phyloP scores from a whole-genome alignment of 2,797 vertebrate species.

The Antrozous pallidus region DNA sequence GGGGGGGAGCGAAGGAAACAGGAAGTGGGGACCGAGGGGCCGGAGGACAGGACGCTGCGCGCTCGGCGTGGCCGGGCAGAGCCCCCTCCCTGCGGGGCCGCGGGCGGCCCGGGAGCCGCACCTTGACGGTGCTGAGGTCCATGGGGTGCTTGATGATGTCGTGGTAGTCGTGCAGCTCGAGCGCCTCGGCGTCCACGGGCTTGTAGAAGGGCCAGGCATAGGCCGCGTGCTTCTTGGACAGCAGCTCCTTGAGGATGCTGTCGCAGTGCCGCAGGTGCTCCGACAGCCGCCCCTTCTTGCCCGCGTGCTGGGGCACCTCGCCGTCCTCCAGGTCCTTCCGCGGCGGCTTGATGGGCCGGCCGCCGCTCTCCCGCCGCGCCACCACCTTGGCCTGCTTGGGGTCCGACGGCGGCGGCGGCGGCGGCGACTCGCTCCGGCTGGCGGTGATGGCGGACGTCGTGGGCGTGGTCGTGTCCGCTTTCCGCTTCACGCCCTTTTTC shows the following conservation, averaged over 20 bases:
- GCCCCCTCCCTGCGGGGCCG: not conserved
- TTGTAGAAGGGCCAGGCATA: slow-evolving; percentile 98
- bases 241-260: slow-evolving; percentile 94
- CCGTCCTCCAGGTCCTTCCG: slow-evolving; percentile 87
- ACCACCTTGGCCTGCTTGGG: slow-evolving; percentile 90
- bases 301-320: slow-evolving; percentile 82
- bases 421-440: slow-evolving; percentile 87
- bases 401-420: slow-evolving; percentile 80
- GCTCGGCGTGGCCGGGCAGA: not conserved
- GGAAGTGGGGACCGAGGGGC: not conserved
- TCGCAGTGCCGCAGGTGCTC: slow-evolving; percentile 92
- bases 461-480: slow-evolving; percentile 88
- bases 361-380: slow-evolving; percentile 84
- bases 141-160: slow-evolving; percentile 98
- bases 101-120: slow-evolving; percentile 67
- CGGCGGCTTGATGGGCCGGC: slow-evolving; percentile 85
- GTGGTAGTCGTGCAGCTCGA: slow-evolving; percentile 95
- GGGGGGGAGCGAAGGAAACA: not conserved
- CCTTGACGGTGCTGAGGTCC: slow-evolving; percentile 97
- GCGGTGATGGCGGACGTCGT: slow-evolving; percentile 92
- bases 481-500: slow-evolving; percentile 92
- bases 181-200: slow-evolving; percentile 92
- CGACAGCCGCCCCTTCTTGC: slow-evolving; percentile 84
- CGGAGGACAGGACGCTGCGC: accelerated
- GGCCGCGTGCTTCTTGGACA: slow-evolving; percentile 92